Percentiles rank a stretch among this genome's conserved stretches.
These are phyloP conservation scores for Drosophila sucinea DNA, from an alignment of 1,140 invertebrate genomes.

Conservation along the genomic window DNA sequence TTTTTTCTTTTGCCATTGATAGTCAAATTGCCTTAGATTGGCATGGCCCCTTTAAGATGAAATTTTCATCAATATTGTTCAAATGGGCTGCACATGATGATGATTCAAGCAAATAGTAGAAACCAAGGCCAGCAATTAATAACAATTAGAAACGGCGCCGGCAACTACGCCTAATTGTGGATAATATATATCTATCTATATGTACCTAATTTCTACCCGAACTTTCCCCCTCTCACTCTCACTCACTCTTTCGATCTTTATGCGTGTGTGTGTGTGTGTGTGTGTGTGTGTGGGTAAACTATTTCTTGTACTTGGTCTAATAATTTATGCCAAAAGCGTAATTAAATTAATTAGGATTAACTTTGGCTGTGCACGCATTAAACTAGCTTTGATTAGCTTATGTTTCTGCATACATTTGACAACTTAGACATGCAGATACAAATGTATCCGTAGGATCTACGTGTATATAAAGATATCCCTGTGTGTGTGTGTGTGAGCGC, in stretches of 20 bases:
- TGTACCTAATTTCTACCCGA: too few relatives aligned
- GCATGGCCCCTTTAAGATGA: slow-evolving; percentile 1
- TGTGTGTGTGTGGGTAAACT: slow-evolving; percentile 32
- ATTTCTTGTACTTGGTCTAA: slow-evolving; percentile 56
- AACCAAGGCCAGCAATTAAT: slow-evolving; percentile 58
- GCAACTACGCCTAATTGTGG: slow-evolving; percentile 63
- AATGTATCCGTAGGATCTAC: slow-evolving; percentile 55
- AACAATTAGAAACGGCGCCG: slow-evolving; percentile 68
- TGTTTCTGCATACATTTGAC: slow-evolving; percentile 59
- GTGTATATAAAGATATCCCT: slow-evolving; percentile 10
- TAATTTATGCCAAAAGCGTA: slow-evolving; percentile 79
- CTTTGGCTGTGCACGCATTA: slow-evolving; percentile 80
- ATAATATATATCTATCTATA: slow-evolving; percentile 54
- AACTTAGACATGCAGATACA: slow-evolving; percentile 70
- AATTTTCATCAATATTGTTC: slow-evolving; percentile 7
- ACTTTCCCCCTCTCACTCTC: background rate
- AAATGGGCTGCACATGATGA: background rate
- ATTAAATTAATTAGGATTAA: slow-evolving; percentile 82
- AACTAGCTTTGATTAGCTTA: slow-evolving; percentile 81
- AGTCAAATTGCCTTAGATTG: slow-evolving; percentile 37
- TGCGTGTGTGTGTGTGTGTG: background rate
- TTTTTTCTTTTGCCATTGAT: slow-evolving; percentile 50
- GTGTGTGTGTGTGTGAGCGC: slow-evolving; percentile 27
- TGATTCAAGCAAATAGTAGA: too few relatives aligned
- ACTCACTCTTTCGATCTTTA: background rate